These are phyloP conservation scores for Geococcyx californianus DNA, from an alignment of 2,113 vertebrate genomes.

Conservation along the genomic window DNA sequence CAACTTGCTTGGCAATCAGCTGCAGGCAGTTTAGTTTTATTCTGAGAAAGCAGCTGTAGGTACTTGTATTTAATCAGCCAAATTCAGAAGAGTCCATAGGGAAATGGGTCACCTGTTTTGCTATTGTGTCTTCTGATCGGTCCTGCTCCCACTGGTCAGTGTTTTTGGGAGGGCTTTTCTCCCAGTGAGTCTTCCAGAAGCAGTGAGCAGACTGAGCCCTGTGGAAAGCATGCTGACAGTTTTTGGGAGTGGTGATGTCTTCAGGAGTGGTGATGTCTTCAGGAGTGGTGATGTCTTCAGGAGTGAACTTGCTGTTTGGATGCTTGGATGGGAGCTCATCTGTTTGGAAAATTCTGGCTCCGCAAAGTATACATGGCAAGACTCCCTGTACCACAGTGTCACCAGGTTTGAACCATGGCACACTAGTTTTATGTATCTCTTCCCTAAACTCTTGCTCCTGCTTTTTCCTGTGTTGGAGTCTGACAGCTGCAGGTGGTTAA, in stretches of 20 bases:
- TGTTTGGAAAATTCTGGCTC: neutral
- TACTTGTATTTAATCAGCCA: neutral
- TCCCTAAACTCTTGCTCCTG: neutral
- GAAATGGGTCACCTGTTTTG: neutral
- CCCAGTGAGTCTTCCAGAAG: neutral
- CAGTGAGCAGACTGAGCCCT: neutral
- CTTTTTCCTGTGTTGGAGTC: neutral
- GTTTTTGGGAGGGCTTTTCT: neutral
- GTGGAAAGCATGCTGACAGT: neutral
- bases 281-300: neutral
- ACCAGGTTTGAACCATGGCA: neutral
- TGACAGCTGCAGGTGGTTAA: neutral
- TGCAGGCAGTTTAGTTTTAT: neutral
- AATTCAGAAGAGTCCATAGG: neutral
- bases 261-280: too few relatives aligned
- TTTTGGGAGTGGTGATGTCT: neutral
- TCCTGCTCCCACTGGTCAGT: neutral
- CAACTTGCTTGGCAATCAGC: neutral
- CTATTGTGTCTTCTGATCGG: neutral
- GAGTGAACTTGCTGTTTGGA: neutral
- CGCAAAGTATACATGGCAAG: neutral
- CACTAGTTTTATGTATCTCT: too few relatives aligned
- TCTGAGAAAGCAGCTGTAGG: neutral
- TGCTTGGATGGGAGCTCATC: neutral
- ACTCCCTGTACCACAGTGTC: neutral